Conservation (phyloP, 2,113 vertebrate species). For the Castor canadensis region DNA sequence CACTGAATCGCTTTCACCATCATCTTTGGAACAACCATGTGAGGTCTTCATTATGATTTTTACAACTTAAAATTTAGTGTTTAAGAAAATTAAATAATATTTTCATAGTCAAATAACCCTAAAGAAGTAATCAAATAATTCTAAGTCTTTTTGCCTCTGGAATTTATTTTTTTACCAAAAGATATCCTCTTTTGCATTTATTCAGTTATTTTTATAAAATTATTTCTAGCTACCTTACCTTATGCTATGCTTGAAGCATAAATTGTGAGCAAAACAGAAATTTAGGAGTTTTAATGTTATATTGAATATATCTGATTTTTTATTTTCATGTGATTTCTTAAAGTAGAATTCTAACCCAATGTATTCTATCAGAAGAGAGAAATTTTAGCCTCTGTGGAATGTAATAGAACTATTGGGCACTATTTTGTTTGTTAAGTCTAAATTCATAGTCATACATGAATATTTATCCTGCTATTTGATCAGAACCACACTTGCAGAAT, state of each 20-base stretch:
- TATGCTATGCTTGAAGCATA: neutral
- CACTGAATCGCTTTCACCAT: neutral
- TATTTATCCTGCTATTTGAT: neutral
- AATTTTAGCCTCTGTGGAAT: neutral
- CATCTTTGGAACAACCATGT: neutral
- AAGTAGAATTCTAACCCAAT: constrained; percentile 5
- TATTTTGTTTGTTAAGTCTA: neutral
- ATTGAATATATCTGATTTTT: neutral
- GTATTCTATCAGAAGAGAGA: neutral
- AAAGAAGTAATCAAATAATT: neutral
- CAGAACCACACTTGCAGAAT: neutral
- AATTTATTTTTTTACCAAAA: neutral
- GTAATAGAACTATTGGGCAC: neutral
- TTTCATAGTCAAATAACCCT: neutral
- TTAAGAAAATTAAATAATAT: neutral
- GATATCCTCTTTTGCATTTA: neutral
- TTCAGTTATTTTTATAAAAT: neutral
- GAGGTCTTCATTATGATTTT: neutral
- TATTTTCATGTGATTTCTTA: neutral
- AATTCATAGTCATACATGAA: neutral
- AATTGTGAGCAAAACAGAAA: neutral
- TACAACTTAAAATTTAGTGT: neutral
- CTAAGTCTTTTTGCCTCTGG: neutral
- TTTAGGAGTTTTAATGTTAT: neutral
- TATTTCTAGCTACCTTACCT: neutral